Percentiles rank a stretch among this genome's conserved stretches.
Evolutionary conservation across 2,797 vertebrate species (phyloP).

Genomic region (Notoglanidium macrostoma): DNA sequence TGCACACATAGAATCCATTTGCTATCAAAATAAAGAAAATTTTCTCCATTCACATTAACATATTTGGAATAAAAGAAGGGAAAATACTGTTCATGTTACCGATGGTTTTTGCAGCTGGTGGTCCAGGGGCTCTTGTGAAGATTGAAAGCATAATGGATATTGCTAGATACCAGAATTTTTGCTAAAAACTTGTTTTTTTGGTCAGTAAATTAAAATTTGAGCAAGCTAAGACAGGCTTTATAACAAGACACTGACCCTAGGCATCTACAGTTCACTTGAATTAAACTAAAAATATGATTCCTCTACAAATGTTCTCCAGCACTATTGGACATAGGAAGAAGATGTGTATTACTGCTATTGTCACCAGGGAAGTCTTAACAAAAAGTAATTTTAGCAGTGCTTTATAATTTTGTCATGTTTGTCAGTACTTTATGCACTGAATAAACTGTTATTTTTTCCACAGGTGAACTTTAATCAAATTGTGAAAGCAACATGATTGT

Average conservation of each 20-base stretch:
- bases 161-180: background rate
- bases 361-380: background rate
- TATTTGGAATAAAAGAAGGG: background rate
- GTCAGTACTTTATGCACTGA: background rate
- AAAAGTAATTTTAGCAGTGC: background rate
- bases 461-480: background rate
- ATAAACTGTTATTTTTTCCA: background rate
- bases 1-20: too few species aligned
- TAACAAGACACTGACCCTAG: background rate
- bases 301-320: background rate
- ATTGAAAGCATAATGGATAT: background rate
- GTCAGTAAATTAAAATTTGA: background rate
- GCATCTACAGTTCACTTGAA: background rate
- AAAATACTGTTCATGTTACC: background rate
- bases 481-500: slow-evolving; percentile 7
- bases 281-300: background rate
- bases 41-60: background rate
- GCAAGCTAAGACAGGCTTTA: background rate
- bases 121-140: background rate
- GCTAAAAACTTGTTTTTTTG: background rate
- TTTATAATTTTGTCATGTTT: background rate
- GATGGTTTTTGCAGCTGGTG: background rate
- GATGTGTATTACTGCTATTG: background rate
- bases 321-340: background rate
- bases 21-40: too few species aligned